Base-by-base conservation (phyloP, 30 jellyfish, hydroid and myxozoan genomes). In the Rhopilema esculentum region DNA sequence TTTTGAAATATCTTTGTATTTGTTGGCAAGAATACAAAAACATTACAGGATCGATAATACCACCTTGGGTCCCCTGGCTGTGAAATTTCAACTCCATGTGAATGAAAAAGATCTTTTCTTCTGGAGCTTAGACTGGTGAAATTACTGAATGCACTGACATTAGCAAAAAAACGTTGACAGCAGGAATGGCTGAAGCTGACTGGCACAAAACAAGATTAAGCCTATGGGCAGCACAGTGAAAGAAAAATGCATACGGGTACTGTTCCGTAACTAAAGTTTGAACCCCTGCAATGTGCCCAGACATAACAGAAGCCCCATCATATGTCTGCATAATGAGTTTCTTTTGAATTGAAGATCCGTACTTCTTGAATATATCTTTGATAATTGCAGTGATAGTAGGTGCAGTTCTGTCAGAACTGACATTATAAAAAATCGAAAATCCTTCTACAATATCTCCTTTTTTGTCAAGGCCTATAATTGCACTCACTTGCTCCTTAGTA, bases 211-310 rank as follows among this genome's bases (percentile, higher is more conserved):
- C 92, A 4, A 84, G 27, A 52, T 84, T 84, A 40, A 84, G 62
- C 49, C 80, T 84, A 29, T 84, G 93, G 26, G 88, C 89, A 32
- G 93, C 93, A 84, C 82, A 79, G 30, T 79, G 88, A 27, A 71
- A 49, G 48, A 71, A 84, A 50, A 16, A 68, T 15, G 92, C 92
- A 52, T 0, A 62, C 1, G 77, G 77, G 53, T 83, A 83, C 23
- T 83, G 78, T 30, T 83, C 66, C 17, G 80, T 49, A 23, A 83
- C 79, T 4, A 33, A 49, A 48, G 88, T 23, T 51, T 83, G 92
- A 69, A 68, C 86, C 7, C 92, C 92, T 29, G 86, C 50, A 27
- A 83, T 69, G 72, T 83, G 77, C 50, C 86, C 86, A 64, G 91
- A 64, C 73, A 68, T 65, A 40, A 81, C 91, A 30, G 84, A 8